Evolutionary conservation across 2,888 invertebrate species (phyloP).

Genomic region (Lagria hirta): DNA sequence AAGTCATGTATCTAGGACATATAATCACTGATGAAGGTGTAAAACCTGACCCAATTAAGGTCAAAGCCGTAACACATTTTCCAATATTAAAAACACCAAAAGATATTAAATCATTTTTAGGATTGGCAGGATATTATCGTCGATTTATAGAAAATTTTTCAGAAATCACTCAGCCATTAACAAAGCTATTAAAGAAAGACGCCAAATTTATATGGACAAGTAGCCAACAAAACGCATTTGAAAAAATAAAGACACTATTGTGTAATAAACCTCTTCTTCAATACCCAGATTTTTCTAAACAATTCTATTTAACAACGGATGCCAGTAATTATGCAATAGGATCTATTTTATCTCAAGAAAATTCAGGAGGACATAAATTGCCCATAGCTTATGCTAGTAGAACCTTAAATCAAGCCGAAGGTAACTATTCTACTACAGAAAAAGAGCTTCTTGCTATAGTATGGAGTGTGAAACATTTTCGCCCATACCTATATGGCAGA

Average conservation of each 20-base stretch:
- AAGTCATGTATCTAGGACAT: slow-evolving; percentile 2
- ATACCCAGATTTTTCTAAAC: slow-evolving; percentile 40
- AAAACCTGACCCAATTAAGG: background rate
- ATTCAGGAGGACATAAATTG: background rate
- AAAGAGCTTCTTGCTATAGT: slow-evolving; percentile 11
- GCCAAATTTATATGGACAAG: slow-evolving; percentile 10
- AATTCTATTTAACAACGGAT: slow-evolving; percentile 39
- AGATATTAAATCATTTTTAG: background rate
- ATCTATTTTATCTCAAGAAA: slow-evolving; percentile 38
- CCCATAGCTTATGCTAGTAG: slow-evolving; percentile 5
- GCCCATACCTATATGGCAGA: slow-evolving; percentile 10
- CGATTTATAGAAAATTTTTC: slow-evolving; percentile 2
- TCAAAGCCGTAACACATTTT: background rate
- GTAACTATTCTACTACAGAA: slow-evolving; percentile 8
- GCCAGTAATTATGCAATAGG: slow-evolving; percentile 38
- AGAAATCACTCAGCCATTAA: background rate
- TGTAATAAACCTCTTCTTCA: slow-evolving; percentile 29
- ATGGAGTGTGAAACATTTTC: slow-evolving; percentile 7
- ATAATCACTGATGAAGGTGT: slow-evolving; percentile 2
- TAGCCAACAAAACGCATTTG: slow-evolving; percentile 28
- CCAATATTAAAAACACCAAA: background rate
- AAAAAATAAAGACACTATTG: slow-evolving; percentile 29
- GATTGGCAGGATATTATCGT: slow-evolving; percentile 2
- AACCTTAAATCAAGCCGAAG: slow-evolving; percentile 1
- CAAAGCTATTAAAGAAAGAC: slow-evolving; percentile 1